A percentile compares a stretch with the other conserved stretches of the same genome.
phyloP scores from a whole-genome alignment of 2,113 vertebrate species.

The Acanthisitta chloris region DNA sequence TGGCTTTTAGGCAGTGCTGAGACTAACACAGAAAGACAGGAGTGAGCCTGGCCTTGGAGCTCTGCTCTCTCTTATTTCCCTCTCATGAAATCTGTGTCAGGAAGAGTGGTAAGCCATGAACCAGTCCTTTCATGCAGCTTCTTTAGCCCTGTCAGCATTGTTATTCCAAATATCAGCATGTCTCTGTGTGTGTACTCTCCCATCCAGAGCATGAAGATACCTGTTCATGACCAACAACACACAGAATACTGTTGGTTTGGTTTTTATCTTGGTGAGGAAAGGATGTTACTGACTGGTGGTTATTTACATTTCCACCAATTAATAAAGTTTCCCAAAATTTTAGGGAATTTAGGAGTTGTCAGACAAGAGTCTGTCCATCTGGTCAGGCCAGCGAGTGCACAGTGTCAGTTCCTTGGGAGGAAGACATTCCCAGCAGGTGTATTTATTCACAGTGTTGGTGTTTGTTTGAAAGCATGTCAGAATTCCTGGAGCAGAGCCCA shows the following conservation, averaged over 20 bases:
- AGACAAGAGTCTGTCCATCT: neutral
- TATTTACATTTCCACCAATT: neutral
- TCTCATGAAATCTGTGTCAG: neutral
- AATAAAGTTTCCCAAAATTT: neutral
- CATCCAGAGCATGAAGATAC: neutral
- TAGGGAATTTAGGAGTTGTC: neutral
- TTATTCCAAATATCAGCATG: neutral
- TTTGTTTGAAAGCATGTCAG: neutral
- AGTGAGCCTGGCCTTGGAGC: neutral
- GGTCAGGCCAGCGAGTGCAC: neutral
- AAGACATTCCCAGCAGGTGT: neutral
- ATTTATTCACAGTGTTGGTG: neutral
- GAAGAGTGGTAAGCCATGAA: neutral
- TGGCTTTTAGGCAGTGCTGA: neutral
- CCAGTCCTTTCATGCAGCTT: neutral
- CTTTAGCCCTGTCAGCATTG: neutral
- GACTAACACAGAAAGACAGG: neutral
- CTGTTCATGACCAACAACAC: neutral
- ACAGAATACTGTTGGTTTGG: neutral
- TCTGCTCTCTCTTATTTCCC: neutral
- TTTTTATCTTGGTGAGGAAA: neutral
- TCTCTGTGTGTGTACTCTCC: rapidly evolving
- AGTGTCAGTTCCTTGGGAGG: neutral
- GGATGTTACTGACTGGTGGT: rapidly evolving
- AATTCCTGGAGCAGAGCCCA: neutral